Conservation (phyloP, 2,113 vertebrate genomes). For the Tetrao urogallus region DNA sequence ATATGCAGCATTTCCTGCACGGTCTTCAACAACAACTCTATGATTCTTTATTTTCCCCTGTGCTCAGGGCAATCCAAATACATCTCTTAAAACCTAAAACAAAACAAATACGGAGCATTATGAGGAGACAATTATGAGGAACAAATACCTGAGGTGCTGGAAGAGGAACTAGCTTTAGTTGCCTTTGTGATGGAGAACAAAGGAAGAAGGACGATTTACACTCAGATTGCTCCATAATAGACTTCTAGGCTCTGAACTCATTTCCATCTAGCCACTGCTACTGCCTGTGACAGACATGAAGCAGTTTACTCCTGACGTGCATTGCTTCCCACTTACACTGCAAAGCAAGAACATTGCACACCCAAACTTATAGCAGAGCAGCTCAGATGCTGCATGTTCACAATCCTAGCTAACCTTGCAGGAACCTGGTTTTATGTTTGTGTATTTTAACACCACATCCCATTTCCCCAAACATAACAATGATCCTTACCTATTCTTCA, state of each 20-base stretch:
- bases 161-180: background rate
- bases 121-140: background rate
- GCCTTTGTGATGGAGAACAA: background rate
- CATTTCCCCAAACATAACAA: background rate
- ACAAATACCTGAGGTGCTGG: background rate
- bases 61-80: background rate
- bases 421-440: background rate
- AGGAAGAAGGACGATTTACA: background rate
- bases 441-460: background rate
- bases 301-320: background rate
- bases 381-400: background rate
- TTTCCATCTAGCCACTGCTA: background rate
- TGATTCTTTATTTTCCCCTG: background rate
- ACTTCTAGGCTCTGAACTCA: background rate
- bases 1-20: rapidly evolving
- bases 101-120: background rate
- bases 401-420: background rate
- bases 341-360: background rate
- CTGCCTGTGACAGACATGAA: rapidly evolving
- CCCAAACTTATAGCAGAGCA: background rate
- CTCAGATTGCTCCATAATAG: background rate
- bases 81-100: background rate
- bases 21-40: background rate
- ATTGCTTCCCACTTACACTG: background rate
- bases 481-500: background rate